Conservation (phyloP, 2,888 invertebrate species). For the Megalurothrips usitatus region DNA sequence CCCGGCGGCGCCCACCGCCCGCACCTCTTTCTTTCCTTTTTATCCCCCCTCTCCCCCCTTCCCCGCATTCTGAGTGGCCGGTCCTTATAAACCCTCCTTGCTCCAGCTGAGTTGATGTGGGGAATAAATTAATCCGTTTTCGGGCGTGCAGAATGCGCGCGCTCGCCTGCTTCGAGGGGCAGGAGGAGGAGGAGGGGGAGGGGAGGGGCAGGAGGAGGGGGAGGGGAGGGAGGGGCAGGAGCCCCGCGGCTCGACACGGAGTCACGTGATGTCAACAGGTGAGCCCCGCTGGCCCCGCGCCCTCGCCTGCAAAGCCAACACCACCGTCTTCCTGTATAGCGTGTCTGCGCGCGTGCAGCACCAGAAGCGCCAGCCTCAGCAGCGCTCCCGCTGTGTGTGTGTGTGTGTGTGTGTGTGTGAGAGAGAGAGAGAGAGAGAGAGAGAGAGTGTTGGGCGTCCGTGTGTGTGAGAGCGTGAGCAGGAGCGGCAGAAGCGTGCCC, state of each 20-base stretch:
- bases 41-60: not conserved
- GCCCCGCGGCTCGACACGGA: too few species aligned
- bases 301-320: too few species aligned
- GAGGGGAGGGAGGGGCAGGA: too few species aligned
- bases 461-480: not conserved
- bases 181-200: not conserved
- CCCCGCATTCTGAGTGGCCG: not conserved
- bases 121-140: constrained; percentile 15
- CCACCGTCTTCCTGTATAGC: too few species aligned
- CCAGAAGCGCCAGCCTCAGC: not conserved
- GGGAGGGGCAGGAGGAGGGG: not conserved
- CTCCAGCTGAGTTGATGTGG: not conserved
- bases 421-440: not conserved
- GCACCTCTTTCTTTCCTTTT: not conserved
- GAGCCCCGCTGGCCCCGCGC: too few species aligned
- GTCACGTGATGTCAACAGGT: too few species aligned
- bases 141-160: not conserved
- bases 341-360: too few species aligned
- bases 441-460: not conserved
- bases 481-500: not conserved
- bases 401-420: too few species aligned
- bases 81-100: not conserved
- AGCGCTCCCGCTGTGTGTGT: too few species aligned
- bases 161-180: not conserved
- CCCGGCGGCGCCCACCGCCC: not conserved